These are phyloP conservation scores for Saccopteryx leptura DNA, from an alignment of 2,113 vertebrate genomes.

Conservation along the genomic window DNA sequence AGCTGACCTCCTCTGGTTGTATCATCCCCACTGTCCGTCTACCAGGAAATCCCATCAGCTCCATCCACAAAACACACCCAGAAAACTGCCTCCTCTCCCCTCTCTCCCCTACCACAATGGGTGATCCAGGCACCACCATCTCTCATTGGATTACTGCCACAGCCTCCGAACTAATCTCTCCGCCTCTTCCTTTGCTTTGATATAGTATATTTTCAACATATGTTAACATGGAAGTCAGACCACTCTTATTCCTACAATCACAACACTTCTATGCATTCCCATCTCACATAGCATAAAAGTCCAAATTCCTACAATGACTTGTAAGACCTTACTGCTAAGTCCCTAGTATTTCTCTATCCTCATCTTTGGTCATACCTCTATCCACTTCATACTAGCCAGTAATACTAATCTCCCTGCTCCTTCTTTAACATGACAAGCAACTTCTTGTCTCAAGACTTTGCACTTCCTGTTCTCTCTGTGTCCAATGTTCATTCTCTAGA, in stretches of 20 bases:
- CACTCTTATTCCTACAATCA: background rate
- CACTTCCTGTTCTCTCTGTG: background rate
- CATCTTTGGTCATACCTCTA: background rate
- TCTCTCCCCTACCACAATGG: background rate
- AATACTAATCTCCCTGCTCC: background rate
- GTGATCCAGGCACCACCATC: background rate
- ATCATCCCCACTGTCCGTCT: background rate
- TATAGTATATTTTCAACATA: background rate
- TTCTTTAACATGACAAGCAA: background rate
- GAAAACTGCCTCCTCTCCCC: background rate
- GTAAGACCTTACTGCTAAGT: background rate
- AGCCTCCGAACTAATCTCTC: background rate
- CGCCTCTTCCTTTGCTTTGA: background rate
- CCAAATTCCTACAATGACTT: background rate
- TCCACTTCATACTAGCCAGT: background rate
- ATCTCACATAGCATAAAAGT: background rate
- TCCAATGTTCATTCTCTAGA: background rate
- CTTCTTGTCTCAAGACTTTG: background rate
- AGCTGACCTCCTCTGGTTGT: background rate
- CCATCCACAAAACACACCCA: background rate
- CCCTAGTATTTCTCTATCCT: background rate
- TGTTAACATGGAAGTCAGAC: conserved; percentile 17
- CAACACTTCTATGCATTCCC: background rate
- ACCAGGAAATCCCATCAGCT: background rate
- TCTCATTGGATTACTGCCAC: background rate